phyloP scores from a whole-genome alignment of 2,888 invertebrate genomes.

The Diplolepis rosae region DNA sequence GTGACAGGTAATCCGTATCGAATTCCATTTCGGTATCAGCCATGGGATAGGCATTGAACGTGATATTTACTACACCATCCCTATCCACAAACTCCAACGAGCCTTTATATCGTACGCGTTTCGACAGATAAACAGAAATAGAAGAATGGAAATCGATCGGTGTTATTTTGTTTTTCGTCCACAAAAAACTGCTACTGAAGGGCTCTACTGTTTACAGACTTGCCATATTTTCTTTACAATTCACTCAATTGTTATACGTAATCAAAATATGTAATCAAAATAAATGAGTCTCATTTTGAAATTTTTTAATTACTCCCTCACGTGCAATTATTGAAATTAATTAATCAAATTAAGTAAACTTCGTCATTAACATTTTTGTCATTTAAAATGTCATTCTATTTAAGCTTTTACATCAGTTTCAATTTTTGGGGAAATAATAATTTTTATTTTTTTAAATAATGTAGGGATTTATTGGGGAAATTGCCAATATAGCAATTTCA shows the following conservation, averaged over 20 bases:
- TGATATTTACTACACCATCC: conserved; percentile 29
- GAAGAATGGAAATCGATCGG: conserved; percentile 29
- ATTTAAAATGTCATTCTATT: conserved; percentile 1
- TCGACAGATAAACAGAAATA: conserved; percentile 30
- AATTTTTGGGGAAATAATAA: too few relatives aligned
- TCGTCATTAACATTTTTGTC: background rate
- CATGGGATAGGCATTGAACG: conserved; percentile 24
- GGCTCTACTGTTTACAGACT: conserved; percentile 9
- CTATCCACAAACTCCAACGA: conserved; percentile 29
- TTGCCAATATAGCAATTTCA: too few relatives aligned
- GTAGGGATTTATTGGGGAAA: too few relatives aligned
- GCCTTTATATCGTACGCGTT: conserved; percentile 28
- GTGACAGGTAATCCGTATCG: conserved; percentile 33
- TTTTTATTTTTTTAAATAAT: too few relatives aligned
- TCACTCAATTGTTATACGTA: background rate
- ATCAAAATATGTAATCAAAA: too few relatives aligned
- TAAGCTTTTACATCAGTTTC: background rate
- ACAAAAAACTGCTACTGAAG: background rate
- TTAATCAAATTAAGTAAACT: too few relatives aligned
- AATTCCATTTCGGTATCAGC: conserved; percentile 30
- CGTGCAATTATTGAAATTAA: too few relatives aligned
- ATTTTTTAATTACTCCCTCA: too few relatives aligned
- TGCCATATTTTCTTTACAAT: conserved; percentile 3
- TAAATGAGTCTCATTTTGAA: too few relatives aligned
- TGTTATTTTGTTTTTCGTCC: conserved; percentile 18